Conservation (phyloP, 2,113 vertebrate genomes). For the Aythya baeri region DNA sequence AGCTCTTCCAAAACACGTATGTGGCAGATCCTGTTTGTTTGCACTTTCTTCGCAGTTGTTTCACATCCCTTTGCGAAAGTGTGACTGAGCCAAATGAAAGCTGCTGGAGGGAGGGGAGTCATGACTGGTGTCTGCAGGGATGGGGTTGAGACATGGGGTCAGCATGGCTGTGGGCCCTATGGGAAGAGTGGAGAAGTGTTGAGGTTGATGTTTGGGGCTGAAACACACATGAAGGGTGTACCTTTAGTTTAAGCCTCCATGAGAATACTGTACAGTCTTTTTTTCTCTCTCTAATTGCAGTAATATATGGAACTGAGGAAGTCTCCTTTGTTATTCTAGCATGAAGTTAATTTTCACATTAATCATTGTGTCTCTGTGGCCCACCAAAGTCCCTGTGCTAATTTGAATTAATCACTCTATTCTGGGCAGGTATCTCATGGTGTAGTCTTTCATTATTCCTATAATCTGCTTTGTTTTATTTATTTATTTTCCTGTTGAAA, state of each 20-base stretch:
- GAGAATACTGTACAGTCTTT: not conserved
- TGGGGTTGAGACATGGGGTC: not conserved
- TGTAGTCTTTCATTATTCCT: constrained; percentile 23
- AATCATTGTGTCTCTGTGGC: not conserved
- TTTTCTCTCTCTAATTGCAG: not conserved
- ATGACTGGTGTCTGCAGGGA: not conserved
- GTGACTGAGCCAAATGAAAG: not conserved
- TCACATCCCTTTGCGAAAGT: not conserved
- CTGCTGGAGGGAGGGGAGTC: not conserved
- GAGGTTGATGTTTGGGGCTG: not conserved
- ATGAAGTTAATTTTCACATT: constrained; percentile 41
- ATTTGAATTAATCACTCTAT: constrained; percentile 53
- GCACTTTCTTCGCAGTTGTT: not conserved
- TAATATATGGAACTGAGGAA: constrained; percentile 25
- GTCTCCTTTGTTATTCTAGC: constrained; percentile 52
- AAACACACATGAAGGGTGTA: not conserved
- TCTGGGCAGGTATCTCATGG: constrained; percentile 23
- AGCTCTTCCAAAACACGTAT: not conserved
- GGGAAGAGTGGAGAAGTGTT: not conserved
- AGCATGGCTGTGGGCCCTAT: fast-evolving
- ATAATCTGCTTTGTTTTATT: not conserved
- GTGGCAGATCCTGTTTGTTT: constrained; percentile 41
- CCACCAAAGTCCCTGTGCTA: constrained; percentile 25
- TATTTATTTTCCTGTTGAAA: not conserved
- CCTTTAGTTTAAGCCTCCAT: not conserved